Conservation (phyloP, 2,888 invertebrate species). For the Lepetodrilus schrolli region DNA sequence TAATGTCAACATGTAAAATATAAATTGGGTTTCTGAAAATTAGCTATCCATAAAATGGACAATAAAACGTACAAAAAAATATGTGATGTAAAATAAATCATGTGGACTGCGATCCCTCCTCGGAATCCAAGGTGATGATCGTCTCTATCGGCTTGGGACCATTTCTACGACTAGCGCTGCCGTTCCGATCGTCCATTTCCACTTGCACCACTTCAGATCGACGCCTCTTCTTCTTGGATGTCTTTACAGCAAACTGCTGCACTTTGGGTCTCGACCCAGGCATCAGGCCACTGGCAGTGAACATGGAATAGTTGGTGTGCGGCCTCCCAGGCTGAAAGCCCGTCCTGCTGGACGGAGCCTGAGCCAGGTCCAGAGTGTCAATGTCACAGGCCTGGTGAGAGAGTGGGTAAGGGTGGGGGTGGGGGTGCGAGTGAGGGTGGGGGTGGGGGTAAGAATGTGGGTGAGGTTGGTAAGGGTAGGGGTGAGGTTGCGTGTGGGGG, state of each 20-base stretch:
- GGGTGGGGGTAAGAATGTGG: no score
- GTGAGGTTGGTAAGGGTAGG: no score
- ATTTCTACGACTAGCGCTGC: neutral
- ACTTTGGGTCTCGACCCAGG: slow-evolving; percentile 32
- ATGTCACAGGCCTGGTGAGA: neutral
- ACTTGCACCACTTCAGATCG: slow-evolving; percentile 40
- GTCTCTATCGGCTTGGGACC: slow-evolving; percentile 17
- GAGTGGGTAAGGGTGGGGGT: no score
- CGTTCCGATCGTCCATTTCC: slow-evolving; percentile 37
- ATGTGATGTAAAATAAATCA: no score
- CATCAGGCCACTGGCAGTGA: slow-evolving; percentile 53
- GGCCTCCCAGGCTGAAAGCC: slow-evolving; percentile 29
- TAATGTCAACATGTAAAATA: neutral
- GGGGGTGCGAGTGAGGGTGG: no score
- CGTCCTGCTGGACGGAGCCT: neutral
- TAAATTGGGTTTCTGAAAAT: neutral
- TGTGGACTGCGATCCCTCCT: neutral
- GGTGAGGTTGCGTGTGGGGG: neutral
- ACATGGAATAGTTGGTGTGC: slow-evolving; percentile 56
- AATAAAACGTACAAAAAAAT: no score
- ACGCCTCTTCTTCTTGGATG: slow-evolving; percentile 27
- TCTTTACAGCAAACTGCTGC: slow-evolving; percentile 19
- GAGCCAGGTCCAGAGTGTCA: neutral
- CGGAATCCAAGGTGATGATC: slow-evolving; percentile 4
- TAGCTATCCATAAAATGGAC: no score